Evolutionary conservation across 2,888 invertebrate genomes (phyloP), one percentile per base, ranked within the genome.

Genomic region (Leptura quadrifasciata): DNA sequence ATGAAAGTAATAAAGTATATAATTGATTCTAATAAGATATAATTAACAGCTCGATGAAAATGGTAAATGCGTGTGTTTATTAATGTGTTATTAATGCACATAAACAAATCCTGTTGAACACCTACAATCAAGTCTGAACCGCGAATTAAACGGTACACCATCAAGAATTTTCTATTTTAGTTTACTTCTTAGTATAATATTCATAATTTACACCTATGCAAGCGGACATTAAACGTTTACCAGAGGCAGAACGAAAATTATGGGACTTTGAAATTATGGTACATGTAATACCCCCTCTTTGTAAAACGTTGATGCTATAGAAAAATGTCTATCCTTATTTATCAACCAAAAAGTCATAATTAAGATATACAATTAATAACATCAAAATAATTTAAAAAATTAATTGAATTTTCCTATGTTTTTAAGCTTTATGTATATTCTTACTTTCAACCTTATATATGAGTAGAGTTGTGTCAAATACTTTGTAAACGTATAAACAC

Each of bases 1-100:
- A 63, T 63, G 39, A 39, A 39, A 18, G 39, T 39, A 63, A 39
- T 39, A 63, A 63, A 10, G 35, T 18, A 35, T 27, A 18, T 35
- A 63, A 63, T 63, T 18, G 63, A 63, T 31, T 61, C n/a, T 35
- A 63, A 63, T 63, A 39, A 63, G 39, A 18, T 39, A 20, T 17
- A 20, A 63, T 35, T 39, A 63, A 9, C 20, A 31, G 15, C 20
- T 39, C 39, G 63, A 12, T 39, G 35, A 39, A 63, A 39, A 35
- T 39, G 63, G 63, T 35, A 35, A 63, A 63, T 39, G 20, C 5
- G 20, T 63, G 39, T 39, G 39, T 39, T 63, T 63, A 63, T 20
- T 39, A 39, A n/a, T 12, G 39, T 63, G 39, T 31, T 18, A 8
- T 12, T 39, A 63, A 18, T 39, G 15, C 18, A 61, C 6, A 61